Evolutionary conservation across 2,797 vertebrate species (phyloP).

Genomic region (Hipposideros larvatus): DNA sequence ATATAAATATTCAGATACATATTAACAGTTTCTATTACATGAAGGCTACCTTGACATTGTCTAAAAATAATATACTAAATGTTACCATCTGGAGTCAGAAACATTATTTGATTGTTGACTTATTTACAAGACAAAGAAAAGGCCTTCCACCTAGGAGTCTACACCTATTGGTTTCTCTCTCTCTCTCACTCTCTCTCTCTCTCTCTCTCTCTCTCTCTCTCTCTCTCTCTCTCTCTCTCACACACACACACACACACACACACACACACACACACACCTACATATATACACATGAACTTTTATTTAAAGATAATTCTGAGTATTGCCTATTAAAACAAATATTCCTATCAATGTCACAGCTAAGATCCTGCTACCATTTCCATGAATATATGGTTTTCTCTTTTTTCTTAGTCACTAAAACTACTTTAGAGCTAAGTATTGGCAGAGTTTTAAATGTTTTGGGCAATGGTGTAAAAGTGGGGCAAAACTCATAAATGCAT

Average conservation of each 20-base stretch:
- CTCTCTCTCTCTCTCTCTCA: background rate
- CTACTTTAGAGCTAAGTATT: background rate
- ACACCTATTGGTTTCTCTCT: background rate
- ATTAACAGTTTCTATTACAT: background rate
- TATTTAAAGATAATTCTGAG: background rate
- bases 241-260: background rate
- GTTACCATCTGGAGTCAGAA: background rate
- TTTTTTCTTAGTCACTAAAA: conserved; percentile 49
- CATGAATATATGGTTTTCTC: background rate
- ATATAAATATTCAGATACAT: background rate
- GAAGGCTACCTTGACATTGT: background rate
- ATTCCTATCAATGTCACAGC: conserved; percentile 9
- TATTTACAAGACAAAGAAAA: background rate
- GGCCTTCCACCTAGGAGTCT: background rate
- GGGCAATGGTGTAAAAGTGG: background rate
- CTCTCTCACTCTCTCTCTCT: background rate
- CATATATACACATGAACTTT: background rate
- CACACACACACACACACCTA: background rate
- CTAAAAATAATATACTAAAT: background rate
- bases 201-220: background rate
- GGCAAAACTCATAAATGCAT: background rate
- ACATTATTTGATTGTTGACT: background rate
- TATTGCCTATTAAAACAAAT: background rate
- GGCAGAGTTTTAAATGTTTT: conserved; percentile 11
- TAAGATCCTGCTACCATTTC: background rate